A percentile compares a stretch with the other conserved stretches of the same genome.
Evolutionary conservation across 2,797 vertebrate species (phyloP).

Genomic region (Schizothorax lantsangensis): DNA sequence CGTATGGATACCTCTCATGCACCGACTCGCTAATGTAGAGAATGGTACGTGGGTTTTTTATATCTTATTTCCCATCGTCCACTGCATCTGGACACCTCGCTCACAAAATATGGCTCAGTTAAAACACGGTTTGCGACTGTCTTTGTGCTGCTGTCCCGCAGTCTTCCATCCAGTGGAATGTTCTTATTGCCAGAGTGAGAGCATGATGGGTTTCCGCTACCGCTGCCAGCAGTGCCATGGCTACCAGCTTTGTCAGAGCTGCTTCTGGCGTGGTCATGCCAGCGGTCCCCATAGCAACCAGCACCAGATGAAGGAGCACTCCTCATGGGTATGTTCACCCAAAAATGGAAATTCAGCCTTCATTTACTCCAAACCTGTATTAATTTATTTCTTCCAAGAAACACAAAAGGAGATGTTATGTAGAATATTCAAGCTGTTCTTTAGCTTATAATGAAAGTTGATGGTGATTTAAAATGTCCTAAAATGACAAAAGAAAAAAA

Average conservation of each 20-base stretch:
- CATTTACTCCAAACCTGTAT: neutral
- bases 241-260: conserved; percentile 98
- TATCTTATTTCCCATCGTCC: conserved; percentile 15
- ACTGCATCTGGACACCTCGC: neutral
- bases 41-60: conserved; percentile 80
- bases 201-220: conserved; percentile 99
- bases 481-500: neutral
- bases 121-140: neutral
- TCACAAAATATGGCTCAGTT: neutral
- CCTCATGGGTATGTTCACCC: conserved; percentile 88
- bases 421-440: neutral
- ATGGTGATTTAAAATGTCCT: neutral
- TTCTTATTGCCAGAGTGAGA: conserved; percentile 95
- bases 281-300: conserved; percentile 97
- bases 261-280: conserved; percentile 97
- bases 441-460: neutral
- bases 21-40: conserved; percentile 96
- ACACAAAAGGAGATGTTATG: neutral
- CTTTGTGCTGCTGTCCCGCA: conserved; percentile 62
- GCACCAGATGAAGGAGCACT: conserved; percentile 99
- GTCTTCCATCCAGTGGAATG: conserved; percentile 99
- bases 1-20: conserved; percentile 97
- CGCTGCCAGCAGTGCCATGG: conserved; percentile 99
- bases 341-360: neutral
- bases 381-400: neutral